phyloP scores from a whole-genome alignment of 2,113 vertebrate genomes.

The Laterallus jamaicensis region DNA sequence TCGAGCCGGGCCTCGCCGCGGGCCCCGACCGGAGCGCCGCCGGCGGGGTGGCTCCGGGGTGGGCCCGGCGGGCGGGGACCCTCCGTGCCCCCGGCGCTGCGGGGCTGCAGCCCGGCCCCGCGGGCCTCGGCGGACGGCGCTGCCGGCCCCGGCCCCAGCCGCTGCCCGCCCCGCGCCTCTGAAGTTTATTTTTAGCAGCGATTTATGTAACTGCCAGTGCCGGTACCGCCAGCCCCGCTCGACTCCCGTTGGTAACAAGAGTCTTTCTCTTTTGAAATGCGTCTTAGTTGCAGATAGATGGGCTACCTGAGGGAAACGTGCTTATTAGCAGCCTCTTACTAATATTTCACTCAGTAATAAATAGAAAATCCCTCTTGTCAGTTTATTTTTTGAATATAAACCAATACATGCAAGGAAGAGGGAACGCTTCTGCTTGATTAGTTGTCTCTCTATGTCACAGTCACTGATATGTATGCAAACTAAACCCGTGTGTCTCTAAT shows the following conservation, averaged over 20 bases:
- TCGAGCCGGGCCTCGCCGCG: not conserved
- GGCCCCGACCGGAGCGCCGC: not conserved
- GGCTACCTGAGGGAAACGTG: not conserved
- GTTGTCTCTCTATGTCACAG: not conserved
- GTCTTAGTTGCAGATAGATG: not conserved
- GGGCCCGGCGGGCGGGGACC: not conserved
- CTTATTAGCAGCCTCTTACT: not conserved
- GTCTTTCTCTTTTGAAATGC: not conserved
- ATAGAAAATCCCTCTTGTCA: not conserved
- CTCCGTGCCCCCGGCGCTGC: not conserved
- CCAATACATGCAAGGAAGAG: not conserved
- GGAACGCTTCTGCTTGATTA: not conserved
- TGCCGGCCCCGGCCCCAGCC: not conserved
- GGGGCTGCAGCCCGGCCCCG: too few species aligned
- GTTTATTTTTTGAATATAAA: not conserved
- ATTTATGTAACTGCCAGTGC: slow-evolving; percentile 26
- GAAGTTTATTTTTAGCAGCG: slow-evolving; percentile 45
- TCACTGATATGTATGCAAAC: not conserved
- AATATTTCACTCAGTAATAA: not conserved
- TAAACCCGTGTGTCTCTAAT: not conserved
- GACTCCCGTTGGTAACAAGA: not conserved
- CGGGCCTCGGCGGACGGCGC: not conserved
- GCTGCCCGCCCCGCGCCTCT: not conserved
- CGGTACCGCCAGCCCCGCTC: not conserved
- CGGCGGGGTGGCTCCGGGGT: not conserved